Base-by-base conservation (phyloP, 2,797 vertebrate species). In the Intellagama lesueurii region DNA sequence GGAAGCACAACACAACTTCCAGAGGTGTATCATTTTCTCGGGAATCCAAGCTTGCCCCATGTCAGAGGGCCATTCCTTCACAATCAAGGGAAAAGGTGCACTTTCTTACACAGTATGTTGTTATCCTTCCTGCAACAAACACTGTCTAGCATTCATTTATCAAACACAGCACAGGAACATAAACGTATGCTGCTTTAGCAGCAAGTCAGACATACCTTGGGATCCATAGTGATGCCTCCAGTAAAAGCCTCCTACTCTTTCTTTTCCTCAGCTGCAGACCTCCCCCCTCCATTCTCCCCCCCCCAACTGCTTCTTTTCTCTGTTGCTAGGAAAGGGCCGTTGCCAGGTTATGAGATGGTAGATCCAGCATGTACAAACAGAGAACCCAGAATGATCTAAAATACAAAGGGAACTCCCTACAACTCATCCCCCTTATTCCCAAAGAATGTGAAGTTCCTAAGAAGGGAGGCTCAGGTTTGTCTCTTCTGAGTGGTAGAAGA, bases 301-400 rank as follows among this genome's bases (percentile, higher is more conserved):
- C 40, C 88, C 83, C 88, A 89, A 77, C 66, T 70, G 68, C 52
- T 83, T 88, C 75, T 75, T 83, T 85, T 83, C 16, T 88, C 73
- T 52, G 93, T 94, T 93, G 94, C 93, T 95, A 94, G 70, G 84
- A 92, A 83, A 93, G 88, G 87, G 68, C 72, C 0, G 91, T 93
- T 93, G 93, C 92, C 94, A 93, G 93, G 92, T 91, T 91, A 94
- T 93, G 90, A 89, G 86, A 91, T 7, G 1, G 52, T 90, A 89
- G 90, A 89, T 90, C 73, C 89, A 92, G 32, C 81, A 92, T 78
- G 85, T 56, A 82, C 60, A 90, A 86, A 90, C 14, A 88, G 69
- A 78, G 91, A 89, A 81, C 30, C 64, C 72, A 49, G 81, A 89
- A 78, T 70, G 49, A 88, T 68, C 49, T 72, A 70, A 87, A 88